A percentile compares a stretch with the other conserved stretches of the same genome.
Conservation (phyloP, 1,140 invertebrate species). For the Holotrichia oblita region DNA sequence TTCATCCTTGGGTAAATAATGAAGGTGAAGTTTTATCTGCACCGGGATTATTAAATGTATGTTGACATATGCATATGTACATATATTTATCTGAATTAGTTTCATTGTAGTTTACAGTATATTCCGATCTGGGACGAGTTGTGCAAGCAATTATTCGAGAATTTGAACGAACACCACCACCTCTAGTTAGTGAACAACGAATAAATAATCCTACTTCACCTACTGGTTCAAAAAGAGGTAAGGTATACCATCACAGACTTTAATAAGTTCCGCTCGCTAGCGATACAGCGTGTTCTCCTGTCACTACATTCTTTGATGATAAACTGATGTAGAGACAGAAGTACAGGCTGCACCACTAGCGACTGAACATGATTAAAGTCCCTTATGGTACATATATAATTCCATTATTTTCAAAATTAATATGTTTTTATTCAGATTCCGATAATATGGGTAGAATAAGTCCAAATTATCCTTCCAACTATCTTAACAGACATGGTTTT, state of each 20-base stretch:
- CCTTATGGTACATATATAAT: no score
- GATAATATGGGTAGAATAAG: constrained; percentile 52
- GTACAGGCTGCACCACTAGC: no score
- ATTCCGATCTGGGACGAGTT: constrained; percentile 80
- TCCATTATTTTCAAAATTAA: neutral
- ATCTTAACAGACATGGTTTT: constrained; percentile 49
- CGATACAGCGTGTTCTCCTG: no score
- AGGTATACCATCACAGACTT: no score
- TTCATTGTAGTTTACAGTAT: constrained; percentile 70
- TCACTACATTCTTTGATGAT: no score
- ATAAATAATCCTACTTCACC: constrained; percentile 55
- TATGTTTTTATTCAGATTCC: constrained; percentile 47
- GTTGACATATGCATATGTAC: constrained; percentile 46
- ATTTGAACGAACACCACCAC: constrained; percentile 73
- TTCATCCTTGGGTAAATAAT: constrained; percentile 74
- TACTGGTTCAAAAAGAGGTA: constrained; percentile 61
- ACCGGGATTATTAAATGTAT: constrained; percentile 77
- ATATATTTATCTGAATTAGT: constrained; percentile 14
- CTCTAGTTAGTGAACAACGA: constrained; percentile 60
- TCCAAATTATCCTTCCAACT: constrained; percentile 52
- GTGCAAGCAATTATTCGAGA: constrained; percentile 82
- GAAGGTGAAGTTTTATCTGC: constrained; percentile 74
- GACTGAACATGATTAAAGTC: no score
- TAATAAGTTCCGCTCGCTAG: no score
- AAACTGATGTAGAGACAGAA: no score